Evolutionary conservation across 2,797 vertebrate genomes (phyloP).

Genomic region (Ptychadena robeensis): DNA sequence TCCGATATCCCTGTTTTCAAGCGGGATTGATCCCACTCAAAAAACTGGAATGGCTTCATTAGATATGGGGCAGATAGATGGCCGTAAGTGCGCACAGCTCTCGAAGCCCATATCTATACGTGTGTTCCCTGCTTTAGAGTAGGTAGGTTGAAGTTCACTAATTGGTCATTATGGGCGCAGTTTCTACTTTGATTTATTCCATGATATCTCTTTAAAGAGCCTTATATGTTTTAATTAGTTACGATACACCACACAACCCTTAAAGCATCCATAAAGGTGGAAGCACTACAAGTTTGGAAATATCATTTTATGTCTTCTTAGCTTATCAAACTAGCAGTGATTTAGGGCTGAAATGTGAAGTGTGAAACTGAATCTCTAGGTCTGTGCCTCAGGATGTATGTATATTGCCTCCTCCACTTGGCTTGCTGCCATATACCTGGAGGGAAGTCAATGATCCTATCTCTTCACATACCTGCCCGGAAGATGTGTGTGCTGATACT

Average conservation of each 20-base stretch:
- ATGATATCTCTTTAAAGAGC: background rate
- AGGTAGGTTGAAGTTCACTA: background rate
- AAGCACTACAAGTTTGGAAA: background rate
- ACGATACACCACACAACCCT: background rate
- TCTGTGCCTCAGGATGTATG: background rate
- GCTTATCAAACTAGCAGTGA: constrained; percentile 48
- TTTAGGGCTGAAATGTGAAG: constrained; percentile 48
- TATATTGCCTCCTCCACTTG: constrained; percentile 15
- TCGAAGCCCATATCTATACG: too few relatives aligned
- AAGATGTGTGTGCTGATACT: constrained; percentile 51
- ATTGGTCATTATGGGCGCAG: background rate
- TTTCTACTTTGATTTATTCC: background rate
- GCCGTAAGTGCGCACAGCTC: too few relatives aligned
- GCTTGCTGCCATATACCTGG: constrained; percentile 63
- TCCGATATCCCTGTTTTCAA: too few relatives aligned
- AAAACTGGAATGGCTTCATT: too few relatives aligned
- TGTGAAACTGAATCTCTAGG: constrained; percentile 45
- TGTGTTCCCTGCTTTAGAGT: too few relatives aligned
- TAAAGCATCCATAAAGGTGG: background rate
- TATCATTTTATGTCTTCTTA: constrained; percentile 36
- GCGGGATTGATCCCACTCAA: too few relatives aligned
- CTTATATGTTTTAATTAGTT: background rate
- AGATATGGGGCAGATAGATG: too few relatives aligned
- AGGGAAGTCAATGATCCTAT: constrained; percentile 56
- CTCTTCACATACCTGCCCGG: constrained; percentile 59